Evolutionary conservation across 2,113 vertebrate genomes (phyloP).

Genomic region (Tragelaphus scriptus): DNA sequence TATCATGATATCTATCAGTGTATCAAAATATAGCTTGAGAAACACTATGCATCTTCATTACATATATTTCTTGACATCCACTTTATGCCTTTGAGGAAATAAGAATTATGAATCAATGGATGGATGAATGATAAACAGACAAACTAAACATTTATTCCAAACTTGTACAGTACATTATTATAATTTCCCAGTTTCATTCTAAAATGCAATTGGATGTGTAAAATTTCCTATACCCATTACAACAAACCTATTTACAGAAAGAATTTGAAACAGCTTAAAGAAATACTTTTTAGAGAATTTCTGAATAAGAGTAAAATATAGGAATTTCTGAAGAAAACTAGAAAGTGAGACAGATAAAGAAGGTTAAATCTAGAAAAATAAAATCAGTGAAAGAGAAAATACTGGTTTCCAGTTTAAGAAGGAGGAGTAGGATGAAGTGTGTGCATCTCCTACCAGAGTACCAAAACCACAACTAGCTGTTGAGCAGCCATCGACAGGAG

Average conservation of each 20-base stretch:
- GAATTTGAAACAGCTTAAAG: neutral
- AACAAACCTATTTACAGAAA: neutral
- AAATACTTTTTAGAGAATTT: neutral
- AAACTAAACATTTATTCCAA: neutral
- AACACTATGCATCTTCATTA: neutral
- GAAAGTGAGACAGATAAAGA: neutral
- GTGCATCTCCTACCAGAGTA: neutral
- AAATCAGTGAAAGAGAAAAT: neutral
- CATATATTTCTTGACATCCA: neutral
- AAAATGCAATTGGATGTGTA: neutral
- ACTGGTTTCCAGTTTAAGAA: neutral
- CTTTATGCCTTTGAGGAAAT: neutral
- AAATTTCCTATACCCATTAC: neutral
- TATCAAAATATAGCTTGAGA: neutral
- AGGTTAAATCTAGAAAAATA: neutral
- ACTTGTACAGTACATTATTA: neutral
- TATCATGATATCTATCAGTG: neutral
- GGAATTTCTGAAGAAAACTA: neutral
- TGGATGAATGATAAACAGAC: neutral
- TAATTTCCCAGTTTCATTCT: neutral
- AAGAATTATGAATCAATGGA: neutral
- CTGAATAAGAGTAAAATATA: neutral
- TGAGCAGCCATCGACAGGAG: neutral
- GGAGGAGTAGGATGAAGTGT: rapidly evolving
- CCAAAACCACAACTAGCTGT: neutral